Conservation (phyloP, 2,113 vertebrate genomes). For the Tragulus kanchil region DNA sequence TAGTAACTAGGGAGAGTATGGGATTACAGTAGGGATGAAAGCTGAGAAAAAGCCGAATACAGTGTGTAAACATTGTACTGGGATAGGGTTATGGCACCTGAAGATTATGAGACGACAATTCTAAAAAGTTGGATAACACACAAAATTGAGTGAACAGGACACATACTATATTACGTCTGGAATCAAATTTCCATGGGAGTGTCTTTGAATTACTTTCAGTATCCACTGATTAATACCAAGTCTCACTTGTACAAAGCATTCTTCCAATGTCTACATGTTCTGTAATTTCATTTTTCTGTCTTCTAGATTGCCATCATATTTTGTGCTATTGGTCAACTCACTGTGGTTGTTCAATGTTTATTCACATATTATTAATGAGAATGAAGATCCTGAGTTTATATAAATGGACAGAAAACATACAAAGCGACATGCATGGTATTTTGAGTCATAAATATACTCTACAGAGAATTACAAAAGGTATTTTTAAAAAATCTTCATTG, state of each 20-base stretch:
- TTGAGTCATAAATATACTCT: neutral
- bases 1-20: neutral
- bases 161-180: neutral
- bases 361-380: slow-evolving; percentile 13
- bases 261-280: neutral
- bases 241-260: neutral
- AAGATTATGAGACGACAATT: neutral
- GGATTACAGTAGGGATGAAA: neutral
- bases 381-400: neutral
- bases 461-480: neutral
- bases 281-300: neutral
- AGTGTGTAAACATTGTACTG: neutral
- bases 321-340: neutral
- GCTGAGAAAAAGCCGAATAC: neutral
- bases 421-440: neutral
- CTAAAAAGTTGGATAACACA: neutral
- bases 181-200: neutral
- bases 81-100: neutral
- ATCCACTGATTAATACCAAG: neutral
- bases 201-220: neutral
- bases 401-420: neutral
- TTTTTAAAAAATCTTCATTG: slow-evolving; percentile 20
- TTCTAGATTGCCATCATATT: neutral
- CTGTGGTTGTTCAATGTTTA: neutral
- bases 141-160: neutral